These are phyloP conservation scores for Tyrophagus putrescentiae DNA, from an alignment of 1,140 invertebrate species.

Conservation along the genomic window DNA sequence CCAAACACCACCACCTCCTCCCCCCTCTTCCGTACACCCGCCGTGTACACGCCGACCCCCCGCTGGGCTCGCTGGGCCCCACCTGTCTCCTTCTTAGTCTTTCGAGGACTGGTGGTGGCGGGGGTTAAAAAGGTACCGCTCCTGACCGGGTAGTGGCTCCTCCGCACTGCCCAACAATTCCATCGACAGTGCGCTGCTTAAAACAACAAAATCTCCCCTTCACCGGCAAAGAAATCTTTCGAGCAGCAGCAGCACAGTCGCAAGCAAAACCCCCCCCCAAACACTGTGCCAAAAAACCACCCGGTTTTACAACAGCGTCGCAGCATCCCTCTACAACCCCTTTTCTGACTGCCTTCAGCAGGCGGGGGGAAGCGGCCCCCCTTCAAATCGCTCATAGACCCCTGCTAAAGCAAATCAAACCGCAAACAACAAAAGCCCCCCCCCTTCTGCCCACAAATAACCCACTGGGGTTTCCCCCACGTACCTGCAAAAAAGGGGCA, in stretches of 20 bases:
- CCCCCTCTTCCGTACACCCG: conserved; percentile 39
- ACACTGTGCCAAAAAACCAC: background rate
- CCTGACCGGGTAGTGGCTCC: conserved; percentile 68
- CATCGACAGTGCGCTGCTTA: no score
- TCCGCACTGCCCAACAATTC: conserved; percentile 76
- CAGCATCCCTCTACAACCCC: background rate
- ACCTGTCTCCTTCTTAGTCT: conserved; percentile 47
- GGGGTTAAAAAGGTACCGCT: conserved; percentile 67
- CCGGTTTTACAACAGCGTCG: background rate
- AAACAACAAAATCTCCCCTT: background rate
- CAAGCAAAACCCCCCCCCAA: background rate
- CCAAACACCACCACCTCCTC: conserved; percentile 24
- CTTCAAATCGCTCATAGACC: conserved; percentile 23
- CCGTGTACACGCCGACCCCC: conserved; percentile 87
- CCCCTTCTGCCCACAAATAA: no score
- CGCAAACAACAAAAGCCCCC: conserved; percentile 6
- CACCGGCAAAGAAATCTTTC: no score
- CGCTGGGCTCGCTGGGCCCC: conserved; percentile 47
- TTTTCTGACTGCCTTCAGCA: conserved; percentile 41
- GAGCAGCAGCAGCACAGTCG: no score
- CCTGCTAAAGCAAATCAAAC: conserved; percentile 28
- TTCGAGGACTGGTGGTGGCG: conserved; percentile 43
- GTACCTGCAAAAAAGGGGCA: conserved; percentile 86
- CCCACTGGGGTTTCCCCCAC: conserved; percentile 90
- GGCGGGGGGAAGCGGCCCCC: conserved; percentile 46